A percentile compares a stretch with the other conserved stretches of the same genome.
These are phyloP conservation scores for Rotaria sp. DNA, from an alignment of 2,888 invertebrate genomes.

Conservation along the genomic window DNA sequence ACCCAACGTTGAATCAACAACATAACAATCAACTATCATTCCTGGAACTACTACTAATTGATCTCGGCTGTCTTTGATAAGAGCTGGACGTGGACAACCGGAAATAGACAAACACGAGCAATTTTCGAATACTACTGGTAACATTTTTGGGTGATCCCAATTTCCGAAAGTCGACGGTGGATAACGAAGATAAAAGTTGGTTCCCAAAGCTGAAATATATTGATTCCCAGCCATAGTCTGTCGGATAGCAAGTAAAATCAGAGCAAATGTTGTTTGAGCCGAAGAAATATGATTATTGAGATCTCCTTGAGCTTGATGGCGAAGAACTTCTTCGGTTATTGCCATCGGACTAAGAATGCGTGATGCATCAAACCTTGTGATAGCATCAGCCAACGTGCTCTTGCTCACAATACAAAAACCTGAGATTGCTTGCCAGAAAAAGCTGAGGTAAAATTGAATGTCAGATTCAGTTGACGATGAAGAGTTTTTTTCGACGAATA, in stretches of 20 bases:
- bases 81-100: too few relatives aligned
- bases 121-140: too few relatives aligned
- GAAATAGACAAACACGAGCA: too few relatives aligned
- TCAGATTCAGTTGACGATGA: background rate
- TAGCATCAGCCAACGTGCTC: background rate
- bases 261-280: background rate
- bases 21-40: too few relatives aligned
- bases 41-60: too few relatives aligned
- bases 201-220: background rate
- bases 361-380: background rate
- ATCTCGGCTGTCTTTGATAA: too few relatives aligned
- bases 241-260: background rate
- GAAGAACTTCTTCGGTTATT: background rate
- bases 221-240: background rate
- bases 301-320: background rate
- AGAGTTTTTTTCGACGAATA: background rate
- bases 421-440: background rate
- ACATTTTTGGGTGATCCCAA: too few relatives aligned
- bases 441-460: background rate
- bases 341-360: background rate
- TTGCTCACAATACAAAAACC: background rate
- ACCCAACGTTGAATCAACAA: too few relatives aligned
- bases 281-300: background rate
- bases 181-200: too few relatives aligned
- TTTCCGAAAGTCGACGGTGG: too few relatives aligned